Percentiles rank a stretch among this genome's conserved stretches.
phyloP scores from a whole-genome alignment of 2,888 invertebrate genomes.

The Pedicia rivosa region DNA sequence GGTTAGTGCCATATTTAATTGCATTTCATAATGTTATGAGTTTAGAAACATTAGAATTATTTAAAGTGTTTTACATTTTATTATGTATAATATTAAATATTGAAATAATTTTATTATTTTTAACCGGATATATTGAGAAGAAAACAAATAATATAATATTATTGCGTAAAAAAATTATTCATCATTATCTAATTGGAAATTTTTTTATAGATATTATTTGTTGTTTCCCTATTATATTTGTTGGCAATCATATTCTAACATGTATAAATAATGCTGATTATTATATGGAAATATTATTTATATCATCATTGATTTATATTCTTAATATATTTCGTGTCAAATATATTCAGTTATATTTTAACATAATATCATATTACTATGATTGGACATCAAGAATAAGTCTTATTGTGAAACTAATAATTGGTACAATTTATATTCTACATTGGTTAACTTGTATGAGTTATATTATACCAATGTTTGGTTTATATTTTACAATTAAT shows the following conservation, averaged over 20 bases:
- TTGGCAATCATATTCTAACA: too few species aligned
- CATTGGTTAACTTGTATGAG: conserved; percentile 7
- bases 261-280: background rate
- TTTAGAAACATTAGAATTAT: too few species aligned
- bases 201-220: conserved; percentile 1
- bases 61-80: too few species aligned
- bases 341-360: background rate
- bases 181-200: background rate
- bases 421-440: conserved; percentile 2
- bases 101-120: conserved; percentile 4
- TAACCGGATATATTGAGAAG: conserved; percentile 5
- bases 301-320: background rate
- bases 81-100: conserved; percentile 1
- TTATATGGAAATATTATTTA: background rate
- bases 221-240: background rate
- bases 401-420: background rate
- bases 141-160: conserved; percentile 7
- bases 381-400: background rate
- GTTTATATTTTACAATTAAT: background rate
- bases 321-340: conserved; percentile 3
- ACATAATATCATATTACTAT: conserved; percentile 2
- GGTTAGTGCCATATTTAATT: conserved; percentile 5
- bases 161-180: background rate
- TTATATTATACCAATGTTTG: conserved; percentile 2
- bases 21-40: too few species aligned